Percentiles rank a stretch among this genome's conserved stretches.
Conservation (phyloP, 2,888 invertebrate genomes). For the Cephonodes hylas region DNA sequence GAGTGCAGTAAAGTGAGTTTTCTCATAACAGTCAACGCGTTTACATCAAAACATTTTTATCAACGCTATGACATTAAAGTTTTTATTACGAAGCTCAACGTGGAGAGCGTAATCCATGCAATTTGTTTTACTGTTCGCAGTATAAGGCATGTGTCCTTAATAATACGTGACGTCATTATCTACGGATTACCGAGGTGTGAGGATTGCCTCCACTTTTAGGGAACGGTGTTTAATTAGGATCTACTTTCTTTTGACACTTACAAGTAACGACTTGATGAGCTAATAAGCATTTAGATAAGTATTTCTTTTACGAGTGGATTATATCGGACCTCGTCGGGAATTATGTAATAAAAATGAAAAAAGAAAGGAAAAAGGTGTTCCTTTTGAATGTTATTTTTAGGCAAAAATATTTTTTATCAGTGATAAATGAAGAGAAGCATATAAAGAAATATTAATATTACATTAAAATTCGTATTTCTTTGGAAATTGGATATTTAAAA, state of each 20-base stretch:
- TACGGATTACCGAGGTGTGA: slow-evolving; percentile 45
- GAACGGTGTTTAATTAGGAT: slow-evolving; percentile 36
- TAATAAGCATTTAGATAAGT: slow-evolving; percentile 8
- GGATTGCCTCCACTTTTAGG: slow-evolving; percentile 30
- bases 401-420: too few relatives aligned
- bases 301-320: not conserved
- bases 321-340: not conserved
- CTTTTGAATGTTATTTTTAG: too few relatives aligned
- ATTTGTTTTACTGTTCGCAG: slow-evolving; percentile 64
- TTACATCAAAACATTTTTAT: slow-evolving; percentile 37
- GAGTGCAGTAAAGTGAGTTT: slow-evolving; percentile 9
- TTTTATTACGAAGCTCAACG: slow-evolving; percentile 49
- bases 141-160: slow-evolving; percentile 56
- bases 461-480: too few relatives aligned
- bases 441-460: too few relatives aligned
- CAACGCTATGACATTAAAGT: slow-evolving; percentile 48
- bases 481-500: too few relatives aligned
- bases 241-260: slow-evolving; percentile 9
- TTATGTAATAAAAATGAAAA: not conserved
- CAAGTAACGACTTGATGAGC: not conserved
- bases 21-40: slow-evolving; percentile 25
- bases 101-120: slow-evolving; percentile 62
- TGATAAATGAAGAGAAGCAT: too few relatives aligned
- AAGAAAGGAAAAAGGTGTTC: not conserved
- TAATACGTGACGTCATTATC: slow-evolving; percentile 69